Evolutionary conservation across 2,797 vertebrate species (phyloP).

Genomic region (Syngnathus acus): DNA sequence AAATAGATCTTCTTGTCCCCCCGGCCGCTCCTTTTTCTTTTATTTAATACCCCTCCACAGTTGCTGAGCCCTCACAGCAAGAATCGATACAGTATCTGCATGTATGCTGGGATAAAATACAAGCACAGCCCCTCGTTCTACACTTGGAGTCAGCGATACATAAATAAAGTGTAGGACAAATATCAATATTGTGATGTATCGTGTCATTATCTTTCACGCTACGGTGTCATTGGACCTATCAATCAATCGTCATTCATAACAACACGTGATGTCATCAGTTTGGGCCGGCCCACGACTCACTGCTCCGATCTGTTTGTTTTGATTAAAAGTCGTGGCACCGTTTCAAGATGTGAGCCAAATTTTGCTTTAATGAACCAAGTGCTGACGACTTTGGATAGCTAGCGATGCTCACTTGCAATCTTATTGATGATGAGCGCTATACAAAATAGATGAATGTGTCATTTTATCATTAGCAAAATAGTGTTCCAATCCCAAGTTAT

Average conservation of each 20-base stretch:
- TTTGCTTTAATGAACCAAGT: not conserved
- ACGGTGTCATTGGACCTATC: not conserved
- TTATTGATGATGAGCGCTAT: not conserved
- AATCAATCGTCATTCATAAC: not conserved
- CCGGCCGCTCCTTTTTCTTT: conserved; percentile 32
- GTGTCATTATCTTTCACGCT: not conserved
- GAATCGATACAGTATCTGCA: conserved; percentile 58
- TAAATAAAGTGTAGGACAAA: not conserved
- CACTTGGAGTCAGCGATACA: conserved; percentile 22
- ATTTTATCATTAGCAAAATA: not conserved
- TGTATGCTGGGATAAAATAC: conserved; percentile 54
- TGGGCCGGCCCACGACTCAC: not conserved
- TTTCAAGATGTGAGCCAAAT: conserved; percentile 5
- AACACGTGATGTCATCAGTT: not conserved
- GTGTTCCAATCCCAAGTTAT: not conserved
- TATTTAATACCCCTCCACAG: conserved; percentile 56
- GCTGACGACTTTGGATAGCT: not conserved
- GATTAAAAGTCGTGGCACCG: not conserved
- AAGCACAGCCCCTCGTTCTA: conserved; percentile 32
- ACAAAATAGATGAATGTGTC: not conserved
- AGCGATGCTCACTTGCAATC: not conserved
- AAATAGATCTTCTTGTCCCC: conserved; percentile 47
- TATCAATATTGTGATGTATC: not conserved
- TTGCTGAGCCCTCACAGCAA: conserved; percentile 40
- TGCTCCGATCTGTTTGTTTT: not conserved